A percentile compares a stretch with the other conserved stretches of the same genome.
These are phyloP conservation scores for Myotis vivesi DNA, from an alignment of 2,797 vertebrate species.

Conservation along the genomic window DNA sequence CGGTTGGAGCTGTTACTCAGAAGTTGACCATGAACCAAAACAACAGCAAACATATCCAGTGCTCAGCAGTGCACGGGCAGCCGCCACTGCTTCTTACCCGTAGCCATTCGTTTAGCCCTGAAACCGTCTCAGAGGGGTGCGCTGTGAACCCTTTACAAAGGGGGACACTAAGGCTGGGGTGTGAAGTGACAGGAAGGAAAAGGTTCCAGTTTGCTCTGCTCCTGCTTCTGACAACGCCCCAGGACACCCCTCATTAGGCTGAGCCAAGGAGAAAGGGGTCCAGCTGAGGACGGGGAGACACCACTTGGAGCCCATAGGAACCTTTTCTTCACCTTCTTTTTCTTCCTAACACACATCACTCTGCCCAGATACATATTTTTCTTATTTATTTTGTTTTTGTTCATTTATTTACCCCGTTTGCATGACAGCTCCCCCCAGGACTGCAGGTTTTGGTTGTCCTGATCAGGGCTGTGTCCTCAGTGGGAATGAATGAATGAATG, in stretches of 20 bases:
- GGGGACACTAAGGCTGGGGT: neutral
- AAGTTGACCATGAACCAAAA: neutral
- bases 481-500: neutral
- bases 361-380: neutral
- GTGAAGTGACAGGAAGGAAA: neutral
- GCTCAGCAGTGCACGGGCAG: neutral
- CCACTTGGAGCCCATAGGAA: neutral
- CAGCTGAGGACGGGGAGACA: rapidly evolving
- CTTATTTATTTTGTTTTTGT: neutral
- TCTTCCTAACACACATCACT: neutral
- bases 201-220: neutral
- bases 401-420: neutral
- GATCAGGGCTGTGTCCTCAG: neutral
- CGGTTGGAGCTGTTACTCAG: neutral
- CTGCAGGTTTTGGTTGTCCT: neutral
- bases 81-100: neutral
- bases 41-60: neutral
- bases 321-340: neutral
- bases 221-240: neutral
- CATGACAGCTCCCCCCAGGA: neutral
- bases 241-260: neutral
- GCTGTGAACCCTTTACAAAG: neutral
- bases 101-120: neutral
- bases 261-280: neutral
- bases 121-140: neutral